These are phyloP conservation scores for Eulimnadia texana DNA, from an alignment of 1,140 invertebrate genomes.

Conservation along the genomic window DNA sequence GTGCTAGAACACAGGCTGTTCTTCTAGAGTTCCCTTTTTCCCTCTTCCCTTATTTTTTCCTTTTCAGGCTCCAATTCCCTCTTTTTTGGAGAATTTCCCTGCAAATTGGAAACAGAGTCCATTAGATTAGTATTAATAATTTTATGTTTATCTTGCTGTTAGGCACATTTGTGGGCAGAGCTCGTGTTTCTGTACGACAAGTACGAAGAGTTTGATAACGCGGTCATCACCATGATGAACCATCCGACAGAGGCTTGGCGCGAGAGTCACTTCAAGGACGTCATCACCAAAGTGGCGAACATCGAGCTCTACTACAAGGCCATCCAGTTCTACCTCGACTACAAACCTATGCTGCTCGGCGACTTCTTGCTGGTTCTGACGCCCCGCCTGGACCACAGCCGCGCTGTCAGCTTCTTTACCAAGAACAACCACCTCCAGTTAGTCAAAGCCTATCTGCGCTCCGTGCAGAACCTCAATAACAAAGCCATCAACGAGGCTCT, in stretches of 20 bases:
- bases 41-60: no score
- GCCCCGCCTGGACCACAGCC: slow-evolving; percentile 95
- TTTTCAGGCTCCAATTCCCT: no score
- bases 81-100: no score
- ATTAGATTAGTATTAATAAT: no score
- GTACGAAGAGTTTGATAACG: slow-evolving; percentile 99
- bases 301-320: slow-evolving; percentile 99
- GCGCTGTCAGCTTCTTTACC: slow-evolving; percentile 52
- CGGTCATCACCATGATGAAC: slow-evolving; percentile 96
- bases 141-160: no score
- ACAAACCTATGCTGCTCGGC: slow-evolving; percentile 90
- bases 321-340: slow-evolving; percentile 98
- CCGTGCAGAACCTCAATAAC: slow-evolving; percentile 96
- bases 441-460: slow-evolving; percentile 92
- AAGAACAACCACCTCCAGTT: slow-evolving; percentile 74
- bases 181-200: slow-evolving; percentile 99
- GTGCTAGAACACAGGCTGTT: no score
- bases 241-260: slow-evolving; percentile 99
- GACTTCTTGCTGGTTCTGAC: slow-evolving; percentile 91
- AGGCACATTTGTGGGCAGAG: slow-evolving; percentile 95
- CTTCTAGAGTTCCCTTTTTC: no score
- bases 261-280: slow-evolving; percentile 98
- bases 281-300: slow-evolving; percentile 97
- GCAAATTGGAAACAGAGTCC: no score
- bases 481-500: slow-evolving; percentile 98